These are phyloP conservation scores for Euplexia lucipara DNA, from an alignment of 2,888 invertebrate species.

Conservation along the genomic window DNA sequence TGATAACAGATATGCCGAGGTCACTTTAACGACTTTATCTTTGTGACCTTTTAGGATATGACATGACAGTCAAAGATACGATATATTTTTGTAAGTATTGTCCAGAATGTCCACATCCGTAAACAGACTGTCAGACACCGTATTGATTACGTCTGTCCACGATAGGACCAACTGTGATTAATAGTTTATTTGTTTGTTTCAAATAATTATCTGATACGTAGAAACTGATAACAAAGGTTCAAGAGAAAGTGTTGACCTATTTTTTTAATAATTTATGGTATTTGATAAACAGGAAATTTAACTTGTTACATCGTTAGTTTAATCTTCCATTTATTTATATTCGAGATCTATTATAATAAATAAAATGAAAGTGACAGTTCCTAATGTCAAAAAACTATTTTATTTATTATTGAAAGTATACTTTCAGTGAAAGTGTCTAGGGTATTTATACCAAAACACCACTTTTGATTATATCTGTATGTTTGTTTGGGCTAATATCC, in stretches of 20 bases:
- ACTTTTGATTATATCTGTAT: no score
- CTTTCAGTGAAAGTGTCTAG: no score
- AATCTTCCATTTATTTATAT: no score
- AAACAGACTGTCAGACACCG: background rate
- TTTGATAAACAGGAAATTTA: slow-evolving; percentile 5
- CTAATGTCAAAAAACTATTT: no score
- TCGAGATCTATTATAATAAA: no score
- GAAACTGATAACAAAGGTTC: slow-evolving; percentile 11
- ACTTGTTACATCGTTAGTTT: background rate
- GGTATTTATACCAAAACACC: no score
- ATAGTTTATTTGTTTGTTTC: slow-evolving; percentile 18
- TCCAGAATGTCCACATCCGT: background rate
- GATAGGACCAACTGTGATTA: slow-evolving; percentile 27
- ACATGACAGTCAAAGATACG: background rate
- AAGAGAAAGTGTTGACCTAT: background rate
- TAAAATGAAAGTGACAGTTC: no score
- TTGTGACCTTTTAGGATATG: background rate
- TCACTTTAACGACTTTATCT: background rate
- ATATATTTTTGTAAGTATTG: background rate
- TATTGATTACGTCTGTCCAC: slow-evolving; percentile 13
- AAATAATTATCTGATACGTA: slow-evolving; percentile 2
- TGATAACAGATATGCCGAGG: background rate
- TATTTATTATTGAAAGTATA: no score
- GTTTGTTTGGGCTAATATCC: no score
- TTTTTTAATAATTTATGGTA: no score